Percentiles rank a stretch among this genome's conserved stretches.
These are phyloP conservation scores for Euschistus heros DNA, from an alignment of 1,140 invertebrate genomes.

Conservation along the genomic window DNA sequence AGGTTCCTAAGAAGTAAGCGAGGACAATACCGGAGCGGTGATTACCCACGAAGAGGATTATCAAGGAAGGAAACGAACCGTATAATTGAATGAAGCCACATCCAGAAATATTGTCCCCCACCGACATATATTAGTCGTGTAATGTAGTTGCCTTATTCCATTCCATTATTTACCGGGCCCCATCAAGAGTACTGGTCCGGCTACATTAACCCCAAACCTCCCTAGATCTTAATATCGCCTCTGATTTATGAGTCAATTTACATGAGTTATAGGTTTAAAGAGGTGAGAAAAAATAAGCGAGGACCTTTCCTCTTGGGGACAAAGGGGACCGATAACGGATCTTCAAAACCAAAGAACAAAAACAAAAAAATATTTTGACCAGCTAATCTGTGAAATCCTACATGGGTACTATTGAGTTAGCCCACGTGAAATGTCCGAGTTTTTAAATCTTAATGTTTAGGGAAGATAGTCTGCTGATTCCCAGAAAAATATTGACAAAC, in stretches of 20 bases:
- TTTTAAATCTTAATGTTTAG: no score
- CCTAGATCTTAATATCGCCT: neutral
- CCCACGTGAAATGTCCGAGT: no score
- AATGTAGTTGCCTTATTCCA: neutral
- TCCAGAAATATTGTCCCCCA: conserved; percentile 3
- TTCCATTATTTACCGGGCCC: conserved; percentile 2
- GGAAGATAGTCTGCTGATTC: no score
- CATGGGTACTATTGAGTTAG: no score
- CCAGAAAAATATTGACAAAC: no score
- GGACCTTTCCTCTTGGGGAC: no score
- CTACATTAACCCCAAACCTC: neutral
- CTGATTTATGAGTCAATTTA: neutral
- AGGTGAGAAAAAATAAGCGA: no score
- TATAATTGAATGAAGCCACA: conserved; percentile 7
- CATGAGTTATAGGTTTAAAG: no score
- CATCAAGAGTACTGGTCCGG: neutral
- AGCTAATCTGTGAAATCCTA: no score
- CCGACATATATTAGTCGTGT: neutral
- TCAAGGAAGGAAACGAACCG: neutral
- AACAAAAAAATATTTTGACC: no score
- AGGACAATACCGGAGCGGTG: neutral
- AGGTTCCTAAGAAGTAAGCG: neutral
- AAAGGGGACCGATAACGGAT: no score
- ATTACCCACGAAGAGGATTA: neutral
- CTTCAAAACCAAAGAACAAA: no score